These are phyloP conservation scores for Alloscopus bannaensis DNA, from an alignment of 2,888 invertebrate genomes.

Conservation along the genomic window DNA sequence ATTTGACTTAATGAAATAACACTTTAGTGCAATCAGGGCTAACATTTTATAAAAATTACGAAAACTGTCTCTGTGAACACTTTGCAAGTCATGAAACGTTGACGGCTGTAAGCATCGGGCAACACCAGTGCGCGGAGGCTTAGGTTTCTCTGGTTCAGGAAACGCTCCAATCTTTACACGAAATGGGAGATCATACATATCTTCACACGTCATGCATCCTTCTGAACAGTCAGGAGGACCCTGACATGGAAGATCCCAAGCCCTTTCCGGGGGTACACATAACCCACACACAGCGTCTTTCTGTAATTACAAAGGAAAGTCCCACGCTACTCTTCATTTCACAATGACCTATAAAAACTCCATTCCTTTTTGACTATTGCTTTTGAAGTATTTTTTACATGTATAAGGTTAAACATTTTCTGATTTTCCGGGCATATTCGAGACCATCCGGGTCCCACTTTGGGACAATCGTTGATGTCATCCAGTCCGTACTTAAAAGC, in stretches of 20 bases:
- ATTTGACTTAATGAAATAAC: neutral
- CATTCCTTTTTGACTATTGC: neutral
- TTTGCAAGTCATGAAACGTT: constrained; percentile 29
- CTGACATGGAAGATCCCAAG: neutral
- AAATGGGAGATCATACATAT: constrained; percentile 47
- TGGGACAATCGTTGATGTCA: constrained; percentile 32
- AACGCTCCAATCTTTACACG: constrained; percentile 27
- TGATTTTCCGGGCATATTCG: constrained; percentile 25
- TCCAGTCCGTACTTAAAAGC: constrained; percentile 31
- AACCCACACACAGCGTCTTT: constrained; percentile 35
- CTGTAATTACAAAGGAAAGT: constrained; percentile 1
- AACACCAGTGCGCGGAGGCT: constrained; percentile 9
- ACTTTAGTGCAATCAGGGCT: neutral
- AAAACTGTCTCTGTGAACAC: constrained; percentile 10
- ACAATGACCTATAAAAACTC: neutral
- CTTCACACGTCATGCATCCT: neutral
- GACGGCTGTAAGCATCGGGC: constrained; percentile 26
- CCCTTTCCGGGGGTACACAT: constrained; percentile 24
- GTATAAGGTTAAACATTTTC: constrained; percentile 27
- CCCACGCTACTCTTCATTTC: neutral
- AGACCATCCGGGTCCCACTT: constrained; percentile 7
- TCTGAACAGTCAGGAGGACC: constrained; percentile 3
- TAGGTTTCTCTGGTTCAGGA: neutral
- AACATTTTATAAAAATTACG: constrained; percentile 26
- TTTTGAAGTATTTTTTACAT: constrained; percentile 6